Evolutionary conservation across 2,797 vertebrate species (phyloP), one percentile per base, ranked within the genome.

Genomic region (Enteromius trimaculatus): DNA sequence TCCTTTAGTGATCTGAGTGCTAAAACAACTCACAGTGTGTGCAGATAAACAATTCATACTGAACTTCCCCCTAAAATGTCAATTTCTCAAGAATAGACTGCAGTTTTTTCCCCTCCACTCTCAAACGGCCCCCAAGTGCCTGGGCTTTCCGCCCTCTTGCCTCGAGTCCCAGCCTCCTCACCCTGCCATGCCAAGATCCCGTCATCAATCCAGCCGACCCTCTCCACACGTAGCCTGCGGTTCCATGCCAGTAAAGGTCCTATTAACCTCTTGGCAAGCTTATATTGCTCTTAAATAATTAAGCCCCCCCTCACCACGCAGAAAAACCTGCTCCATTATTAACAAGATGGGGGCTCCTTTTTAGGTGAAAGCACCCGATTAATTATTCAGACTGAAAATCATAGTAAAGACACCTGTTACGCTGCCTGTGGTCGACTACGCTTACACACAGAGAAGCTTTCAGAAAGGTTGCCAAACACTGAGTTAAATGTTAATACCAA

Each of bases 221-320:
- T 81, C 83, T 49, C 70, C 49, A 72, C 83, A 88, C 85, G 86
- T 23, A 76, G 71, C 79, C 88, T 80, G 76, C 87, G 39, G 86
- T 90, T 92, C 88, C 87, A 83, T 83, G 85, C 86, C 86, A 89
- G 91, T 90, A 91, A 92, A 93, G 92, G 91, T 84, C 92, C 91
- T 92, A 94, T 94, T 94, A 95, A 95, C 92, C 94, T 92, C 90
- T 93, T 89, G 91, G 91, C 87, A 85, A 83, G 90, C 88, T 92
- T 87, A 91, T 94, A 95, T 94, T 95, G 93, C 94, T 90, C 86
- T 86, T 95, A 86, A 95, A 95, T 95, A 94, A 94, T 95, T 95
- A 91, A 95, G 86, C 87, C 92, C 91, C 91, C 89, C 89, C 86
- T 82, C 83, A 42, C 89, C 90, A 82, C 14, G 6, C 29, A 80